These are phyloP conservation scores for Philypnodon macrostomus DNA, from an alignment of 2,797 vertebrate species.

Conservation along the genomic window DNA sequence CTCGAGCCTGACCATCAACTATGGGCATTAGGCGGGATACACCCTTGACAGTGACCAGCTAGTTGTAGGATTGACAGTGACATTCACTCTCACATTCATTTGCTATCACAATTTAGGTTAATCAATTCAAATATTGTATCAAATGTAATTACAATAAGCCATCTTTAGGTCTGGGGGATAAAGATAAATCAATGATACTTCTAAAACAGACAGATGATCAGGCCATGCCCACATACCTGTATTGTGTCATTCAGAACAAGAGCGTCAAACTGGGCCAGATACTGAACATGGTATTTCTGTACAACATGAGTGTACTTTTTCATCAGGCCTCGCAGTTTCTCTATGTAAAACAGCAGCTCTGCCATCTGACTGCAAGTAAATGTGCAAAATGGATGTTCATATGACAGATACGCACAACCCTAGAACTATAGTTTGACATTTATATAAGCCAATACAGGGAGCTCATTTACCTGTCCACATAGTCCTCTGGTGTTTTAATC, in stretches of 20 bases:
- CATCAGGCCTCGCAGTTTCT: constrained; percentile 78
- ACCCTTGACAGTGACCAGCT: no score
- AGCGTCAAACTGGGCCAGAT: constrained; percentile 88
- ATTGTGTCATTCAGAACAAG: constrained; percentile 87
- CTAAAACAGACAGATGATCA: no score
- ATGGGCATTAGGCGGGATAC: no score
- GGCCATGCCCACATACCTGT: constrained; percentile 74
- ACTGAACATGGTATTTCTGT: constrained; percentile 88
- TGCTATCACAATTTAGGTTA: no score
- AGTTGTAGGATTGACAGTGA: no score
- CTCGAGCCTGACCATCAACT: no score
- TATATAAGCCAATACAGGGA: neutral
- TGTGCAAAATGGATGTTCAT: neutral
- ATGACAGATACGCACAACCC: neutral
- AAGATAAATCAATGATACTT: no score
- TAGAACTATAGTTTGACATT: neutral
- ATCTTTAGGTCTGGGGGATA: no score
- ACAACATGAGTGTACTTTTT: constrained; percentile 68
- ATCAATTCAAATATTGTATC: no score
- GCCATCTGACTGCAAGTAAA: constrained; percentile 78
- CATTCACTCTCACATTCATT: no score
- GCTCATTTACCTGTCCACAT: constrained; percentile 79
- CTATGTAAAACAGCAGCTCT: constrained; percentile 86
- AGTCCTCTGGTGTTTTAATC: constrained; percentile 87
- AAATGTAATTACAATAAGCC: no score